phyloP scores from a whole-genome alignment of 2,113 vertebrate genomes.

The Megaceryle maxima region DNA sequence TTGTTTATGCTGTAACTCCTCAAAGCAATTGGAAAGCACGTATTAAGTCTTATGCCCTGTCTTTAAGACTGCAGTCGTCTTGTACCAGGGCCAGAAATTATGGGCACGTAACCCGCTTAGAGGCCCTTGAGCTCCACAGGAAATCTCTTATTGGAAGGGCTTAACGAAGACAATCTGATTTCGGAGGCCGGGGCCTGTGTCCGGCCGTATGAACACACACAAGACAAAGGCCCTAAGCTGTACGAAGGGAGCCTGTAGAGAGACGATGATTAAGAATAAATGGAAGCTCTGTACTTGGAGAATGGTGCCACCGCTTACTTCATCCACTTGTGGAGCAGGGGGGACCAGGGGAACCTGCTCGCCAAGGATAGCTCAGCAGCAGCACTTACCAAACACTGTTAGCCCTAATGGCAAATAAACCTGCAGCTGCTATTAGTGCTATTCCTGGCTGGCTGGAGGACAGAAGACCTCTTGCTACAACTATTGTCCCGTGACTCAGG shows the following conservation, averaged over 20 bases:
- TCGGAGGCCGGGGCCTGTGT: not conserved
- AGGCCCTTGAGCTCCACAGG: constrained; percentile 29
- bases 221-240: not conserved
- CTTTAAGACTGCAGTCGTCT: not conserved
- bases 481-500: not conserved
- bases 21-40: not conserved
- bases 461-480: not conserved
- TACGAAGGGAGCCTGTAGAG: not conserved
- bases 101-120: not conserved
- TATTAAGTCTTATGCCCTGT: not conserved
- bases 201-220: not conserved
- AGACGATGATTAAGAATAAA: not conserved
- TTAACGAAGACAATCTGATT: not conserved
- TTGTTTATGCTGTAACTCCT: not conserved
- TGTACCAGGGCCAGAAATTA: not conserved
- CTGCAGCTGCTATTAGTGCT: not conserved
- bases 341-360: constrained; percentile 16
- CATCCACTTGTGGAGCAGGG: not conserved
- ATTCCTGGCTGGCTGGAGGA: not conserved
- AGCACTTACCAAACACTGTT: not conserved
- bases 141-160: constrained; percentile 35
- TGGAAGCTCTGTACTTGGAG: not conserved
- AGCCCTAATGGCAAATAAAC: not conserved
- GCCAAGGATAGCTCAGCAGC: not conserved
- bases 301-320: not conserved